Evolutionary conservation across 2,797 vertebrate genomes (phyloP), one percentile per base, ranked within the genome.

Genomic region (Cyclura pinguis): DNA sequence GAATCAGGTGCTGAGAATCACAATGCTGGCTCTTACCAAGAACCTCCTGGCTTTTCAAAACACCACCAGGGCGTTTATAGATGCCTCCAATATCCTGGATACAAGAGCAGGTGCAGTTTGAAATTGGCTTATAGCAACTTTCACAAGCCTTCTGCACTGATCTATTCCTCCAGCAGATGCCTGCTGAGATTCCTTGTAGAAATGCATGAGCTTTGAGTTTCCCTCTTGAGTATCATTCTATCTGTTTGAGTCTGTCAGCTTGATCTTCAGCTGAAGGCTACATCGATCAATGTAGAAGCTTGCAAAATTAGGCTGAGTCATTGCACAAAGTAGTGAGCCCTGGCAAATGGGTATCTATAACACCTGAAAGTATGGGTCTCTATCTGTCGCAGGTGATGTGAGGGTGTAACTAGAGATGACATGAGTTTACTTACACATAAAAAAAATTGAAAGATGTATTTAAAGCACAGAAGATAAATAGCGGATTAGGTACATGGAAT

Each of bases 141-240:
- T 80, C n/a, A 7, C 0, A 6, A 55, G 52, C 59, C 64, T 18
- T 22, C 55, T 38, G 13, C 38, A 88, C 29, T 27, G 3, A 7
- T 3, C 0, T 0, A 57, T 14, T 77, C 0, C 59, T 24, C 35
- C 27, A 1, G 0, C 22, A 1, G 0, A 0, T 0, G 18, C 3
- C 32, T 84, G 1, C 38, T 62, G 0, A n/a, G 27, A 59, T 57
- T 13, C 10, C n/a, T 42, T 32, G 2, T 9, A 2, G 18, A 0
- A 59, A 8, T 0, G 4, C 8, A 50, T 77, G 16, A 52, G 80
- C 27, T 14, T 35, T 7, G 0, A 73, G 13, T 29, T 22, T 0
- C 4, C 10, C 1, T 6, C n/a, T 73, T 32, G 13, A 22, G 42
- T 14, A n/a, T 20, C 1, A 42, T n/a, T 22, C 80, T 35, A 10